Evolutionary conservation across 2,888 invertebrate genomes (phyloP).

Genomic region (Quadroppia sp.): DNA sequence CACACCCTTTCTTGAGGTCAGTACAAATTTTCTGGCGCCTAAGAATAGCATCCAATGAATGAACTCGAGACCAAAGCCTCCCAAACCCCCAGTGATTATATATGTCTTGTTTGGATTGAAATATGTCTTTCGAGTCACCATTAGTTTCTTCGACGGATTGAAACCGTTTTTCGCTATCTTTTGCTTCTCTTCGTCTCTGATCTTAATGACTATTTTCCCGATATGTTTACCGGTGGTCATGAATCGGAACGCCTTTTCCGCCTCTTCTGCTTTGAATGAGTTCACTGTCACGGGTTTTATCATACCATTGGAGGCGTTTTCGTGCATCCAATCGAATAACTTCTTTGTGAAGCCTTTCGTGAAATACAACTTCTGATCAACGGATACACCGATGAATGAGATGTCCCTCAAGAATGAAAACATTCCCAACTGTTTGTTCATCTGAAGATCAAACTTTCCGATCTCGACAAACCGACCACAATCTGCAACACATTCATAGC

Average conservation of each 20-base stretch:
- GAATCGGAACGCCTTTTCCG: slow-evolving; percentile 84
- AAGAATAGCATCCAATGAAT: slow-evolving; percentile 80
- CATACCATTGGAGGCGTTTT: neutral
- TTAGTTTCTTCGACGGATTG: neutral
- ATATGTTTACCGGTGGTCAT: slow-evolving; percentile 99
- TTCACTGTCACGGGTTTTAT: neutral
- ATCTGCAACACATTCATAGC: too few species aligned
- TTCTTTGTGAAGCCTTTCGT: neutral
- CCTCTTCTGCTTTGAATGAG: slow-evolving; percentile 74
- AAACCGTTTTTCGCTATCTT: neutral
- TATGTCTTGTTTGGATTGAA: slow-evolving; percentile 59
- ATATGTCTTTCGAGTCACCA: slow-evolving; percentile 76
- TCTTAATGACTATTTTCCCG: slow-evolving; percentile 86
- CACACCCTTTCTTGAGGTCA: slow-evolving; percentile 84
- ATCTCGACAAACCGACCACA: slow-evolving; percentile 89
- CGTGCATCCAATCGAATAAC: slow-evolving; percentile 8
- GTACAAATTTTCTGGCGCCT: slow-evolving; percentile 78
- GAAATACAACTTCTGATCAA: neutral
- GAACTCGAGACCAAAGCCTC: slow-evolving; percentile 94
- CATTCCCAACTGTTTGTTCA: slow-evolving; percentile 24
- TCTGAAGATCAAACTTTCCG: neutral
- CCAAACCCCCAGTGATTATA: slow-evolving; percentile 69
- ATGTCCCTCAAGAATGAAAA: slow-evolving; percentile 14
- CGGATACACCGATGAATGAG: slow-evolving; percentile 1
- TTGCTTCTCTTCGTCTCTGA: slow-evolving; percentile 50